These are phyloP conservation scores for Lasius platythorax DNA, from an alignment of 2,888 invertebrate genomes.

Conservation along the genomic window DNA sequence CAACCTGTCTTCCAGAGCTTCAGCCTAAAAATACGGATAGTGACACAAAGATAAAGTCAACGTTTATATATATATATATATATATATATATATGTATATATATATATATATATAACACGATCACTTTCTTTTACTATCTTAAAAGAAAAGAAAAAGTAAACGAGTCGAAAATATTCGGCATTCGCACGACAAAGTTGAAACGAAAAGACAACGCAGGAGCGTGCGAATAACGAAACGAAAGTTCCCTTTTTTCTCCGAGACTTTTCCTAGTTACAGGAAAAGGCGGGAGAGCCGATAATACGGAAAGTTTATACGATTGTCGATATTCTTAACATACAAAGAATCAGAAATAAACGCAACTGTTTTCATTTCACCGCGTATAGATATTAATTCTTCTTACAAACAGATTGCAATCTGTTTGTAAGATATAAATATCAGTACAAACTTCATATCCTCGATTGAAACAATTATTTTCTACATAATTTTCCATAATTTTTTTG, in stretches of 20 bases:
- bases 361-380: background rate
- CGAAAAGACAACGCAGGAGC: conserved; percentile 62
- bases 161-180: conserved; percentile 58
- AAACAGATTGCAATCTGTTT: background rate
- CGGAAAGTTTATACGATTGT: conserved; percentile 25
- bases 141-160: conserved; percentile 63
- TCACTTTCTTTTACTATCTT: conserved; percentile 56
- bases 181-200: conserved; percentile 69
- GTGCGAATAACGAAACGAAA: conserved; percentile 66
- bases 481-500: background rate
- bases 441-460: background rate
- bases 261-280: conserved; percentile 77
- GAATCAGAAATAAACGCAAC: background rate
- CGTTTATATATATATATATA: conserved; percentile 44
- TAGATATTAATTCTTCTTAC: background rate
- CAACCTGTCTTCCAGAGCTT: conserved; percentile 61
- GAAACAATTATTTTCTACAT: background rate
- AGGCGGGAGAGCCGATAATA: conserved; percentile 68
- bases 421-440: background rate
- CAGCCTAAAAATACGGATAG: conserved; percentile 71
- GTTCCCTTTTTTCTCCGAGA: conserved; percentile 70
- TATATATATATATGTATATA: background rate
- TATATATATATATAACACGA: conserved; percentile 50
- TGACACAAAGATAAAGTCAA: conserved; percentile 67
- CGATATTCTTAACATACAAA: conserved; percentile 26